Conservation (phyloP, 1,140 invertebrate genomes). For the Daktulosphaira vitifoliae region DNA sequence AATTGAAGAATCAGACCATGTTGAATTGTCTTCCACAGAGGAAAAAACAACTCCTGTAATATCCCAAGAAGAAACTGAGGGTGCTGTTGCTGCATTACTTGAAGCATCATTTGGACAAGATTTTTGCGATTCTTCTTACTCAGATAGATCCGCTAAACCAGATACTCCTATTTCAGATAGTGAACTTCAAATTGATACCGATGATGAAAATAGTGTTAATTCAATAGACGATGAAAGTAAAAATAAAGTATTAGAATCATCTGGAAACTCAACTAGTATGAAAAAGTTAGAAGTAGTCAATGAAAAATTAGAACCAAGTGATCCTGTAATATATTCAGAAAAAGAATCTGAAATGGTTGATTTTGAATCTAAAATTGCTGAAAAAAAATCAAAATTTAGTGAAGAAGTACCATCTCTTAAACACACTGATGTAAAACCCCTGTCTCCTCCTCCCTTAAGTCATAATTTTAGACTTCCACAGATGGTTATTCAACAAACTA, state of each 20-base stretch:
- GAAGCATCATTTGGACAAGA: conserved; percentile 69
- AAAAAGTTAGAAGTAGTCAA: conserved; percentile 17
- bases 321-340: not conserved
- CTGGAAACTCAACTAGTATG: conserved; percentile 44
- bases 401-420: not conserved
- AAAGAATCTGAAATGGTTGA: conserved; percentile 2
- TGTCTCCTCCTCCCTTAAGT: conserved; percentile 21
- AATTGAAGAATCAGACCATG: conserved; percentile 6
- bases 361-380: not conserved
- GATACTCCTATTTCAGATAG: conserved; percentile 75
- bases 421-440: not conserved
- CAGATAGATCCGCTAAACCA: conserved; percentile 69
- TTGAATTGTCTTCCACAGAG: conserved; percentile 45
- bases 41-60: conserved; percentile 74
- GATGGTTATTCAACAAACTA: conserved; percentile 28
- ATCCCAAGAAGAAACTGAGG: conserved; percentile 85
- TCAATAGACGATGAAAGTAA: conserved; percentile 41
- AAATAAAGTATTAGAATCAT: conserved; percentile 42
- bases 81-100: conserved; percentile 76
- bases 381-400: not conserved
- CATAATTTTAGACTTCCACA: conserved; percentile 27
- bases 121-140: conserved; percentile 49
- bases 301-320: not conserved
- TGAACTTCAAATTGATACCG: conserved; percentile 76
- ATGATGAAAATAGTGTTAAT: conserved; percentile 64